These are phyloP conservation scores for Campylorhamphus procurvoides DNA, from an alignment of 2,113 vertebrate species.

Conservation along the genomic window DNA sequence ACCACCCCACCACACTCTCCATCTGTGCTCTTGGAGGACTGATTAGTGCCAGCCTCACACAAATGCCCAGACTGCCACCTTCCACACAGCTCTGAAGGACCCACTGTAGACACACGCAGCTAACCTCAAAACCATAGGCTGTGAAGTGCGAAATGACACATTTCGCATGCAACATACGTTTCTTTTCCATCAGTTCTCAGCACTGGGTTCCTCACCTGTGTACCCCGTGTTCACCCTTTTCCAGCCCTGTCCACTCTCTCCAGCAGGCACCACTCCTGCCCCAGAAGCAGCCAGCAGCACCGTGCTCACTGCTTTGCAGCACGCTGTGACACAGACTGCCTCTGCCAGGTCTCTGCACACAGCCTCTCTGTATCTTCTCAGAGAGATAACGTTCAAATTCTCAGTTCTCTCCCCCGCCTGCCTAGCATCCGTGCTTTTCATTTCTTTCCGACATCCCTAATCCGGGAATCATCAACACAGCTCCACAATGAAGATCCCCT, in stretches of 20 bases:
- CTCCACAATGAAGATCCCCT: background rate
- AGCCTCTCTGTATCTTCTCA: background rate
- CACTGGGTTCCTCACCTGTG: rapidly evolving
- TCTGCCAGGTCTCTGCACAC: background rate
- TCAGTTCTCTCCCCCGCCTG: background rate
- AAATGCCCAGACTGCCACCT: background rate
- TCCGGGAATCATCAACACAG: background rate
- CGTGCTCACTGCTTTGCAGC: background rate
- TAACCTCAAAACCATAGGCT: background rate
- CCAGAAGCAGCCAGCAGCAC: background rate
- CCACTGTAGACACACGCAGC: rapidly evolving
- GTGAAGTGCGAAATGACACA: background rate
- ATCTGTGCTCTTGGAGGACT: background rate
- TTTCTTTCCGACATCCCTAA: background rate
- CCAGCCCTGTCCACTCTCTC: background rate
- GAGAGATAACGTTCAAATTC: background rate
- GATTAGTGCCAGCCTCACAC: background rate
- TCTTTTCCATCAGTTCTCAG: background rate
- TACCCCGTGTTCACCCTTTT: rapidly evolving
- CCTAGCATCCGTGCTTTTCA: rapidly evolving
- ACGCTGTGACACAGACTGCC: background rate
- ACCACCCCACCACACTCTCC: rapidly evolving
- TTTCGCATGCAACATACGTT: rapidly evolving
- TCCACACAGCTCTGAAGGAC: background rate
- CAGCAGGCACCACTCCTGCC: background rate